These are phyloP conservation scores for Corydoras sp. DNA, from an alignment of 2,113 vertebrate genomes.

Conservation along the genomic window DNA sequence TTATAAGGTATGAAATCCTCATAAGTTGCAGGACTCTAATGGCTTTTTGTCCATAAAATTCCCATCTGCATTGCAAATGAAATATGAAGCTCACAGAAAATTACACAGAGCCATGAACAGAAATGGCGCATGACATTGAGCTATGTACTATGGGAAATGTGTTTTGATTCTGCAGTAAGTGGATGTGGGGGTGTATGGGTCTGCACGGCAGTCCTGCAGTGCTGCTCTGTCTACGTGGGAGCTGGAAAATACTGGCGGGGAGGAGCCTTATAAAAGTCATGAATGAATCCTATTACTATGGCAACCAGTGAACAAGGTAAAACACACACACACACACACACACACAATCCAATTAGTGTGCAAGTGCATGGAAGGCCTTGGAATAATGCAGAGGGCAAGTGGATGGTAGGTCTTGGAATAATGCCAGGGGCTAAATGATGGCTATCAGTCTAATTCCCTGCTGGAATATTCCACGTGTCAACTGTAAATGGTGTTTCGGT, in stretches of 20 bases:
- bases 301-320: conserved; percentile 25
- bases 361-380: not conserved
- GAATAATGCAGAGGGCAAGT: too few relatives aligned
- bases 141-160: too few relatives aligned
- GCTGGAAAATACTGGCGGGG: conserved; percentile 11
- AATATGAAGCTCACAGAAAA: too few relatives aligned
- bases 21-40: too few relatives aligned
- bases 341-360: not conserved
- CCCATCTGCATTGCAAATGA: too few relatives aligned
- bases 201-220: conserved; percentile 19
- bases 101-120: too few relatives aligned
- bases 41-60: too few relatives aligned
- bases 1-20: too few relatives aligned
- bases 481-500: not conserved
- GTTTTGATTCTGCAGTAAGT: conserved; percentile 3
- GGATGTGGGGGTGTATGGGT: conserved; percentile 29
- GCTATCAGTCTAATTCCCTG: not conserved
- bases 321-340: not conserved
- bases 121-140: too few relatives aligned
- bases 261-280: conserved; percentile 35
- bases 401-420: not conserved
- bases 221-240: conserved; percentile 27
- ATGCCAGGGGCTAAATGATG: not conserved
- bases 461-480: not conserved
- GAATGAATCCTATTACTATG: conserved; percentile 36